Percentiles rank a stretch among this genome's conserved stretches.
These are phyloP conservation scores for Lathamus discolor DNA, from an alignment of 2,113 vertebrate genomes.

Conservation along the genomic window DNA sequence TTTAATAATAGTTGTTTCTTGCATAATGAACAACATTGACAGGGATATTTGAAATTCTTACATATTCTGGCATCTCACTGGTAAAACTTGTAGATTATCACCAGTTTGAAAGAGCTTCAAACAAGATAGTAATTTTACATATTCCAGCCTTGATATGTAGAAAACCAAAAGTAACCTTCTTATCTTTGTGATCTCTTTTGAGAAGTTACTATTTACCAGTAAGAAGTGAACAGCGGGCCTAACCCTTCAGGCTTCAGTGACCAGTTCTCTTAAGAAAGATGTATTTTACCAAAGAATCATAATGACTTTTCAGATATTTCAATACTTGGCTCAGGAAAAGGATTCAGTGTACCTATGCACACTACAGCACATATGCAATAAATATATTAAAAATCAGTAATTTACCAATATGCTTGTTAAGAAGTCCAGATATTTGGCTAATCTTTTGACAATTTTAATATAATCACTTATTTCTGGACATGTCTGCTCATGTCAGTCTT, in stretches of 20 bases:
- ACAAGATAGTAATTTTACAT: background rate
- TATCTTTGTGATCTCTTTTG: background rate
- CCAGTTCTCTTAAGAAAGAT: background rate
- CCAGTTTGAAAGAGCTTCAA: background rate
- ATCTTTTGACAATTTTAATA: background rate
- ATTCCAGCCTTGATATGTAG: background rate
- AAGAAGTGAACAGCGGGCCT: background rate
- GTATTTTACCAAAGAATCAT: background rate
- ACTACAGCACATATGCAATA: background rate
- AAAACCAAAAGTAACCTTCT: background rate
- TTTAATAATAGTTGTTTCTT: background rate
- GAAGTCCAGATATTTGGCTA: background rate
- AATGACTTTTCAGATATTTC: background rate
- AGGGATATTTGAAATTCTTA: conserved; percentile 1
- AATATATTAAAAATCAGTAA: background rate
- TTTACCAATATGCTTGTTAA: background rate
- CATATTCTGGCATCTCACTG: background rate
- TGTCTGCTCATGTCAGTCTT: background rate
- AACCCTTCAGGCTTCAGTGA: background rate
- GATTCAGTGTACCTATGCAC: background rate
- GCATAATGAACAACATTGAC: background rate
- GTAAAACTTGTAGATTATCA: background rate
- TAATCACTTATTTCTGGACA: background rate
- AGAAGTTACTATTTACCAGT: background rate
- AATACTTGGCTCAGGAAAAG: background rate